Conservation (phyloP, 2,888 invertebrate genomes). For the Phalera bucephala region DNA sequence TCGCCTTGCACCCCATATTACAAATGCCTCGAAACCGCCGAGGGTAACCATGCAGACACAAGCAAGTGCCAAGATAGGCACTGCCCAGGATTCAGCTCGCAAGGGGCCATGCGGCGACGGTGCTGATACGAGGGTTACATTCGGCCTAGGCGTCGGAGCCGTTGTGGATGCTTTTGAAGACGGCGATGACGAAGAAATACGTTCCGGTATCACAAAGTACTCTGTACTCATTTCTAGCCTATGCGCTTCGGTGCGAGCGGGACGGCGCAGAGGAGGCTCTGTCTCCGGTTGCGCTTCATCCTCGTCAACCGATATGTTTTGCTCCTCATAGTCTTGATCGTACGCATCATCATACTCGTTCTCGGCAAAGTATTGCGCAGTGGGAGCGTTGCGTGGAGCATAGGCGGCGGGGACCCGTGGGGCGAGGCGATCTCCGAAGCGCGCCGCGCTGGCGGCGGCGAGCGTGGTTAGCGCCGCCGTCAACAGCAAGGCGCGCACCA, state of each 20-base stretch:
- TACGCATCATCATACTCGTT: slow-evolving; percentile 59
- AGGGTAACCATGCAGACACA: slow-evolving; percentile 93
- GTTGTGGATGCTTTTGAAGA: slow-evolving; percentile 55
- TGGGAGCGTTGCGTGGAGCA: slow-evolving; percentile 60
- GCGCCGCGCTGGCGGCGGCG: slow-evolving; percentile 52
- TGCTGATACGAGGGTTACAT: slow-evolving; percentile 45
- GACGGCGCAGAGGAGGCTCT: slow-evolving; percentile 56
- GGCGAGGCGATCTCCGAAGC: slow-evolving; percentile 69
- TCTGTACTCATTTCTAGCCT: slow-evolving; percentile 92
- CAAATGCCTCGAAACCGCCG: slow-evolving; percentile 94
- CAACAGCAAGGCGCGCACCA: slow-evolving; percentile 59
- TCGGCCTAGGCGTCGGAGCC: slow-evolving; percentile 47
- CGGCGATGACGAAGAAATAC: slow-evolving; percentile 52
- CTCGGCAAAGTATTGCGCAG: slow-evolving; percentile 47
- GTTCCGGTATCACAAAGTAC: slow-evolving; percentile 89
- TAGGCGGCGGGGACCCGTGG: slow-evolving; percentile 70
- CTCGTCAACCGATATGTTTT: slow-evolving; percentile 45
- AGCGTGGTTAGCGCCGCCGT: slow-evolving; percentile 58
- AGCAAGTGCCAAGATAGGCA: slow-evolving; percentile 93
- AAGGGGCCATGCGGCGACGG: slow-evolving; percentile 65
- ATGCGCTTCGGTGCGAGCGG: slow-evolving; percentile 72
- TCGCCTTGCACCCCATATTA: slow-evolving; percentile 90
- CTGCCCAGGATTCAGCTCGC: slow-evolving; percentile 93
- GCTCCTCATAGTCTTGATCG: slow-evolving; percentile 63
- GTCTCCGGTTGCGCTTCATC: slow-evolving; percentile 44